A percentile compares a stretch with the other conserved stretches of the same genome.
Evolutionary conservation across 2,113 vertebrate species (phyloP).

Genomic region (Pedetes capensis): DNA sequence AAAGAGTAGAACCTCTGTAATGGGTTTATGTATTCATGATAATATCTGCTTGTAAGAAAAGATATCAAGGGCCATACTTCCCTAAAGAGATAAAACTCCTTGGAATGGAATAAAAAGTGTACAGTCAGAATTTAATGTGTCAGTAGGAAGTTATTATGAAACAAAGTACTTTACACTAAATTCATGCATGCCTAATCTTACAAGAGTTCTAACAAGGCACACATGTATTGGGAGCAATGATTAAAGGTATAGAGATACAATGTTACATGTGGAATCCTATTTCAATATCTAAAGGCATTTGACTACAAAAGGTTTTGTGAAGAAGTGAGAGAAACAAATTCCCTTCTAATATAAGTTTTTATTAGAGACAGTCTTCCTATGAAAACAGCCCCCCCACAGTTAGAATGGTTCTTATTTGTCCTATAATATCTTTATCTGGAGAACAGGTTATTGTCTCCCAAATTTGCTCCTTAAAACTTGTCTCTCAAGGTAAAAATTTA

Average conservation of each 20-base stretch:
- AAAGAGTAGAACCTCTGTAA: background rate
- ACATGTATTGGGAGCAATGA: background rate
- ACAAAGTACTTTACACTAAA: background rate
- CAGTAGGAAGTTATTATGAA: no score
- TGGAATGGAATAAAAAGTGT: background rate
- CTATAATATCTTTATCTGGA: background rate
- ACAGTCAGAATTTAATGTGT: background rate
- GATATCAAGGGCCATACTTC: background rate
- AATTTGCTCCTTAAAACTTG: background rate
- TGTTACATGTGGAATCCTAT: background rate
- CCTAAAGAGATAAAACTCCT: background rate
- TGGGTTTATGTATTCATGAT: background rate
- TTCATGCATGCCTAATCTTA: background rate
- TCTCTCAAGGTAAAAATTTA: background rate
- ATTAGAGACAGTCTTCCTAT: background rate
- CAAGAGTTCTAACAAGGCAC: rapidly evolving
- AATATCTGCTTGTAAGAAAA: background rate
- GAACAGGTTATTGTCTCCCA: background rate
- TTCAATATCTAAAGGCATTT: background rate
- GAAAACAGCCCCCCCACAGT: background rate
- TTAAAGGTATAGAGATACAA: background rate
- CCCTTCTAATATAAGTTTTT: background rate
- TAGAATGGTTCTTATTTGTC: background rate
- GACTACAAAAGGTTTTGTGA: background rate
- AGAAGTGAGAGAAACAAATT: background rate